Percentiles rank a stretch among this genome's conserved stretches.
These are phyloP conservation scores for Corapipo altera DNA, from an alignment of 2,113 vertebrate genomes.

Conservation along the genomic window DNA sequence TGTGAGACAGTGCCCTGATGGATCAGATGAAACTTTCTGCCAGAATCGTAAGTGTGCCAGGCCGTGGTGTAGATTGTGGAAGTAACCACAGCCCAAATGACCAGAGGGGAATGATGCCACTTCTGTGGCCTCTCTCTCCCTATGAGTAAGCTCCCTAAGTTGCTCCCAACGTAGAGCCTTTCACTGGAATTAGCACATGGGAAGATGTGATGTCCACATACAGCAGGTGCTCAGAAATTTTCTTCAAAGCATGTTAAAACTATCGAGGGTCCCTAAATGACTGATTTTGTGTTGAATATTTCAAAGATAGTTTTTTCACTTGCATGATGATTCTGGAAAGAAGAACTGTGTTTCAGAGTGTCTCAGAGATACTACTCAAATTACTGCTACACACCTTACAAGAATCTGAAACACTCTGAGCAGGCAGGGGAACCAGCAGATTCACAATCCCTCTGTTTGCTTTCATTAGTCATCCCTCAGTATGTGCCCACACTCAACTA, in stretches of 20 bases:
- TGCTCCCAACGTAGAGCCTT: not conserved
- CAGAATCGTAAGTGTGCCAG: constrained; percentile 78
- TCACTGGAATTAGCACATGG: not conserved
- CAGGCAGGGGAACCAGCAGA: rapidly evolving
- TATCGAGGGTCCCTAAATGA: not conserved
- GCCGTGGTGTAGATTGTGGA: not conserved
- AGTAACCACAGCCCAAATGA: not conserved
- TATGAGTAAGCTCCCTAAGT: not conserved
- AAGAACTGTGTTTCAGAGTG: not conserved
- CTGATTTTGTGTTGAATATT: not conserved
- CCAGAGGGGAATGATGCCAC: not conserved
- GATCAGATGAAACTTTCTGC: constrained; percentile 94
- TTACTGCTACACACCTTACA: not conserved
- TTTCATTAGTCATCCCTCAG: not conserved
- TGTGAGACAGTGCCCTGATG: constrained; percentile 88
- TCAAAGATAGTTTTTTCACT: not conserved
- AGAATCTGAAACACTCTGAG: not conserved
- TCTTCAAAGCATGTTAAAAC: not conserved
- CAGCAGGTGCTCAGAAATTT: not conserved
- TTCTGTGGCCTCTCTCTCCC: not conserved
- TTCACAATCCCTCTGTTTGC: not conserved
- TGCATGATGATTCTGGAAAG: not conserved
- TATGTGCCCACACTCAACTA: not conserved
- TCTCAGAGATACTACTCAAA: not conserved
- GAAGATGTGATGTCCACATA: not conserved